These are phyloP conservation scores for Leptinotarsa defecta DNA, from an alignment of 1,140 invertebrate species.

Conservation along the genomic window DNA sequence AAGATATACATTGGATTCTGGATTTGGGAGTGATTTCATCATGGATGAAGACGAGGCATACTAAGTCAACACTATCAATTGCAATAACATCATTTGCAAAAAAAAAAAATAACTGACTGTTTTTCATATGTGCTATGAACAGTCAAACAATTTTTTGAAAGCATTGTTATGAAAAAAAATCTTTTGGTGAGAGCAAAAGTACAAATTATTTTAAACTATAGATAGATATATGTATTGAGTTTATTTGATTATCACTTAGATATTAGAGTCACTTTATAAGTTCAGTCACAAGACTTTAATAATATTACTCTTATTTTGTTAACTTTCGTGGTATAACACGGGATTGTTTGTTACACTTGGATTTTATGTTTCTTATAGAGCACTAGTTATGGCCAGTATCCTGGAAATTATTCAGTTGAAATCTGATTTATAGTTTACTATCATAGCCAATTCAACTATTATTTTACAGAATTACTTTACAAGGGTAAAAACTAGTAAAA, in stretches of 20 bases:
- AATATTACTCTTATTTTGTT: no score
- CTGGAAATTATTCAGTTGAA: neutral
- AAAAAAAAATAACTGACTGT: no score
- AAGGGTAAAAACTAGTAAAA: no score
- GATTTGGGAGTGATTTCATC: conserved; percentile 71
- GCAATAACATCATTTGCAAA: no score
- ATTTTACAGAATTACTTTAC: no score
- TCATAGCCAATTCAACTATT: no score
- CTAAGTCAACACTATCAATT: neutral
- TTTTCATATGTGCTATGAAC: neutral
- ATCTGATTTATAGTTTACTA: no score
- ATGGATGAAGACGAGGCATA: conserved; percentile 74
- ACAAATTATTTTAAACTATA: conserved; percentile 47
- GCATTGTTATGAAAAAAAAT: conserved; percentile 30
- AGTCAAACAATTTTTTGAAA: neutral
- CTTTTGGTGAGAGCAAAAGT: conserved; percentile 57
- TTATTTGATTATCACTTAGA: no score
- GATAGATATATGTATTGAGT: conserved; percentile 4
- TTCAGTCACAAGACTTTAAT: no score
- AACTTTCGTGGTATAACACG: neutral
- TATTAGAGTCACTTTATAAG: no score
- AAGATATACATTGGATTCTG: conserved; percentile 72
- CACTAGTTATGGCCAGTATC: neutral
- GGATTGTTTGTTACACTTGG: neutral
- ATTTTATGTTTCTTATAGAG: neutral